Evolutionary conservation across 30 jellyfish, hydroid and myxozoan species (phyloP).

Genomic region (Rhopilema esculentum): DNA sequence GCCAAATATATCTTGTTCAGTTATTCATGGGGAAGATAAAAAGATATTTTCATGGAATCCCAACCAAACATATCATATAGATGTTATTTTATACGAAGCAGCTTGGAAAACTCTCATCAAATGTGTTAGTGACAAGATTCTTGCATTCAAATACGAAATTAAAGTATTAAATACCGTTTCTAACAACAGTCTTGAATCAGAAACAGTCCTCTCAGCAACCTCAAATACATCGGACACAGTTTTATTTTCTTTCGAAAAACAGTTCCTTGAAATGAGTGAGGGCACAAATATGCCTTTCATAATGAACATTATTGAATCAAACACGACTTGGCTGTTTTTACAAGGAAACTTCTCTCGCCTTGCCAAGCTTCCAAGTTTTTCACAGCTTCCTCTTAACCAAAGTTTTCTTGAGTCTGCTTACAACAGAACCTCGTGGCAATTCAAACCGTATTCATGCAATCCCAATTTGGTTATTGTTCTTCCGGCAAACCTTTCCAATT

Average conservation of each 20-base stretch:
- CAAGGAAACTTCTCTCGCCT: slow-evolving; percentile 1
- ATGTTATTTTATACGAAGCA: neutral
- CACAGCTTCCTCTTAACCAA: slow-evolving; percentile 1
- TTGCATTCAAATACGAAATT: neutral
- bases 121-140: neutral
- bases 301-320: neutral
- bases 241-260: neutral
- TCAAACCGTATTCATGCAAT: neutral
- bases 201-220: neutral
- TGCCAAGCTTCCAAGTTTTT: slow-evolving; percentile 6
- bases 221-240: neutral
- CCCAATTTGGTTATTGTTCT: slow-evolving; percentile 4
- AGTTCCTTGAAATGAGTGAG: neutral
- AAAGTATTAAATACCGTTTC: neutral
- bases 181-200: neutral
- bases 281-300: neutral
- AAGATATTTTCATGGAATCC: neutral
- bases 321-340: neutral
- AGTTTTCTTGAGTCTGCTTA: neutral
- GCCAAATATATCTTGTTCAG: neutral
- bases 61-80: slow-evolving; percentile 9
- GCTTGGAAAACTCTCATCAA: neutral
- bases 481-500: slow-evolving; percentile 8
- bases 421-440: neutral
- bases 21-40: slow-evolving; percentile 1